Percentiles rank a stretch among this genome's conserved stretches.
These are phyloP conservation scores for Oasisia sp. DNA, from an alignment of 2,888 invertebrate genomes.

Conservation along the genomic window DNA sequence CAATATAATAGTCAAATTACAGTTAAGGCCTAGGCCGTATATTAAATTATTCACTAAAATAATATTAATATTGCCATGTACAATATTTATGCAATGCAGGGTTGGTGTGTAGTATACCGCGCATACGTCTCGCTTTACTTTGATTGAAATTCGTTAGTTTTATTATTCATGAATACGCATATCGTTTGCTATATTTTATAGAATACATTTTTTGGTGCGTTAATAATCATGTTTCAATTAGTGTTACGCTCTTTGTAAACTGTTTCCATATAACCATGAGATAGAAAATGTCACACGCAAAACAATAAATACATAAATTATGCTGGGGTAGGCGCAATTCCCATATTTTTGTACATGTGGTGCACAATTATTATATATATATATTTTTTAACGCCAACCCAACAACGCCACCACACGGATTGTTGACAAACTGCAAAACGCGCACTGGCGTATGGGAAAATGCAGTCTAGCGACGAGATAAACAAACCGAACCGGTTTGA, in stretches of 20 bases:
- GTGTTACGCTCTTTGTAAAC: too few species aligned
- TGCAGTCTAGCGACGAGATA: constrained; percentile 13
- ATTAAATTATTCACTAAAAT: too few species aligned
- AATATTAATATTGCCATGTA: not conserved
- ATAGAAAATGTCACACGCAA: not conserved
- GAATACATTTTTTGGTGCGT: too few species aligned
- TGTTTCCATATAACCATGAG: too few species aligned
- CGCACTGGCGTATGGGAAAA: not conserved
- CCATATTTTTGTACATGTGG: not conserved
- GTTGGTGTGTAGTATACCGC: not conserved
- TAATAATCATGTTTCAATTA: too few species aligned
- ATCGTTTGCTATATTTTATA: too few species aligned
- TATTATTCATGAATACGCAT: too few species aligned
- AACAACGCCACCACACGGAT: not conserved
- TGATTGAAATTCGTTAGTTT: too few species aligned
- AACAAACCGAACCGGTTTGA: not conserved
- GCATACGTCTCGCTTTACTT: too few species aligned
- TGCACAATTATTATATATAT: not conserved
- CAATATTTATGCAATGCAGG: not conserved
- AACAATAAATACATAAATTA: not conserved
- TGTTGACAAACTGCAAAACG: not conserved
- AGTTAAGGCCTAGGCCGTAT: too few species aligned
- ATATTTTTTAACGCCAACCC: too few species aligned
- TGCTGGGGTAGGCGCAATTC: not conserved
- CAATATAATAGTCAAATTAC: not conserved